phyloP scores from a whole-genome alignment of 2,113 vertebrate genomes.

The Calyptomena viridis region DNA sequence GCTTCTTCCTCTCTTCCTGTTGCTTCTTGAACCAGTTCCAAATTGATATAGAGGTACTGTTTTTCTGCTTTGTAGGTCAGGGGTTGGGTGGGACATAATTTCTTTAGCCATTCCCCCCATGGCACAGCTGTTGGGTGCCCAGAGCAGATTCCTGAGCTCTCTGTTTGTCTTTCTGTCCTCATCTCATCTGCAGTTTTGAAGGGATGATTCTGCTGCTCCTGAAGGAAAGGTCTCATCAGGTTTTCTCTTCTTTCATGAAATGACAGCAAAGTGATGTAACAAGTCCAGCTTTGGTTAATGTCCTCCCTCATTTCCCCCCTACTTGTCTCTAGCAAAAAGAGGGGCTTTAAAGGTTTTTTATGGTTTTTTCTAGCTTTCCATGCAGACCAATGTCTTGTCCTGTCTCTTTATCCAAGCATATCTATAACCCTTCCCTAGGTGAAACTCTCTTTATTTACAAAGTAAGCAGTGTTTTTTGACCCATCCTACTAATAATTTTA shows the following conservation, averaged over 20 bases:
- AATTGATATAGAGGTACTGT: neutral
- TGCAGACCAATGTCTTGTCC: neutral
- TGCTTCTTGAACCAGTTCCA: neutral
- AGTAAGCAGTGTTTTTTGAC: neutral
- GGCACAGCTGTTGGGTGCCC: neutral
- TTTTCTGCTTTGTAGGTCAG: neutral
- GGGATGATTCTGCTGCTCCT: neutral
- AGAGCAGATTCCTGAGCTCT: neutral
- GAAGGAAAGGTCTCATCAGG: neutral
- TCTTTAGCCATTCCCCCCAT: neutral
- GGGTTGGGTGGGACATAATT: neutral
- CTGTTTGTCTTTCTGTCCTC: neutral
- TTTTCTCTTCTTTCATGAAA: neutral
- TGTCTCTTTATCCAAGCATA: neutral
- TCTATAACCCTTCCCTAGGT: neutral
- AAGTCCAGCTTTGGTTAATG: neutral
- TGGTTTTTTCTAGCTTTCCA: neutral
- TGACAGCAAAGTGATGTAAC: neutral
- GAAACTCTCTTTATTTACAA: neutral
- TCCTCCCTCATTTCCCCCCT: neutral
- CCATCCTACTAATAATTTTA: neutral
- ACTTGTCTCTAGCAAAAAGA: neutral
- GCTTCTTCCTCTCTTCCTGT: neutral
- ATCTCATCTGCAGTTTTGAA: neutral
- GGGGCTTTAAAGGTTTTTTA: neutral